Evolutionary conservation across 53 echinoderm and acorn worm species (phyloP).

Genomic region (Paelopatides confundens): DNA sequence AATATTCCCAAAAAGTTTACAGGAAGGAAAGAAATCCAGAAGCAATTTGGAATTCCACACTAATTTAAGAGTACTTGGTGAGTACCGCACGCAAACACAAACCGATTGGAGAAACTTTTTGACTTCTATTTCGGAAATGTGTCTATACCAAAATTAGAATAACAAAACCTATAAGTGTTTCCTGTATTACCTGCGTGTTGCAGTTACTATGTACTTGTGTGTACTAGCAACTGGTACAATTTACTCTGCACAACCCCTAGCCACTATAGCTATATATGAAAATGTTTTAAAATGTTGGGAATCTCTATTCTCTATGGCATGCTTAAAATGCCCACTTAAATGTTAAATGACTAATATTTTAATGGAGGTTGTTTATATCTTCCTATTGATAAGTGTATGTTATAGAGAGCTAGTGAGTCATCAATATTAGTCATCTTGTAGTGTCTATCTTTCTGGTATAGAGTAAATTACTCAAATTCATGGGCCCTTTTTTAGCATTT

Average conservation of each 20-base stretch:
- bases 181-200: not conserved
- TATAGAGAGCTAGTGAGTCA: too few species aligned
- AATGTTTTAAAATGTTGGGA: too few species aligned
- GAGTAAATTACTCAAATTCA: too few species aligned
- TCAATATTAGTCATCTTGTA: too few species aligned
- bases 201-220: conserved; percentile 13
- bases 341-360: too few species aligned
- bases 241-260: not conserved
- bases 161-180: conserved; percentile 29
- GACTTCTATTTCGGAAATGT: not conserved
- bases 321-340: too few species aligned
- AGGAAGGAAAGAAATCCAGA: not conserved
- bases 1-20: not conserved
- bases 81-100: not conserved
- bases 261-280: too few species aligned
- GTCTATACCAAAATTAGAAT: conserved; percentile 39
- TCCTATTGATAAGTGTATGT: too few species aligned
- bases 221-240: not conserved
- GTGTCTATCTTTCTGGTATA: too few species aligned
- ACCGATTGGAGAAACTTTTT: not conserved
- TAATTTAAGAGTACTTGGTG: not conserved
- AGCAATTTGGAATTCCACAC: not conserved
- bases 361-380: too few species aligned
- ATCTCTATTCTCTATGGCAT: too few species aligned
- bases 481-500: too few species aligned